phyloP scores from a whole-genome alignment of 2,888 invertebrate species.

The Seira ritae region DNA sequence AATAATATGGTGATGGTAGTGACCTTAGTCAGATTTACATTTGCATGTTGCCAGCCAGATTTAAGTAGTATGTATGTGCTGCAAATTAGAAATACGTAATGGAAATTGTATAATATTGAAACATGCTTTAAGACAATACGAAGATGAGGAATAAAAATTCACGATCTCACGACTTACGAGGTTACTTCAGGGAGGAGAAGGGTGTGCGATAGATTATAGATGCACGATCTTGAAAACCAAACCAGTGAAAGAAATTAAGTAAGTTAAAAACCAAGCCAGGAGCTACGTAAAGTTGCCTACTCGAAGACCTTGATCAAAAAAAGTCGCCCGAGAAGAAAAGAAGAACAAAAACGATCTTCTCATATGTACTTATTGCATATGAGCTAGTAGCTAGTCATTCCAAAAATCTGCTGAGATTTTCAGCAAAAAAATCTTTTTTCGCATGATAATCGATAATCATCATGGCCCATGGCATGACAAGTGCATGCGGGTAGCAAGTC shows the following conservation, averaged over 20 bases:
- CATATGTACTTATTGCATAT: not conserved
- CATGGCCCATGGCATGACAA: slow-evolving; percentile 6
- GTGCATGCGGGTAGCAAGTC: slow-evolving; percentile 31
- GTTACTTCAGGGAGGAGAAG: slow-evolving; percentile 38
- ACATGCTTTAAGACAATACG: not conserved
- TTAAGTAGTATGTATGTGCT: no score
- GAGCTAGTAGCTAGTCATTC: not conserved
- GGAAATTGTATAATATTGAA: not conserved
- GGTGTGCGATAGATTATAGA: slow-evolving; percentile 35
- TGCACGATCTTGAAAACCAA: not conserved
- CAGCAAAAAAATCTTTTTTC: not conserved
- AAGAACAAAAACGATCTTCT: not conserved
- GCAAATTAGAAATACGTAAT: no score
- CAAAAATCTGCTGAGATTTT: not conserved
- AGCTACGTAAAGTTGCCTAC: not conserved
- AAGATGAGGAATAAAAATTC: slow-evolving; percentile 6
- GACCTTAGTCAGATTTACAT: slow-evolving; percentile 11
- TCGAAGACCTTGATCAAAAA: slow-evolving; percentile 55
- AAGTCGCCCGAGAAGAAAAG: not conserved
- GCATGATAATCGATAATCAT: not conserved
- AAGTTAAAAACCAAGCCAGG: no score
- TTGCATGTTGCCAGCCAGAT: not conserved
- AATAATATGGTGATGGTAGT: not conserved
- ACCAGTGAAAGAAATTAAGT: slow-evolving; percentile 49
- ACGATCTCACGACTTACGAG: slow-evolving; percentile 29